Base-by-base conservation (phyloP, 2,797 vertebrate genomes). In the Todus mexicanus region DNA sequence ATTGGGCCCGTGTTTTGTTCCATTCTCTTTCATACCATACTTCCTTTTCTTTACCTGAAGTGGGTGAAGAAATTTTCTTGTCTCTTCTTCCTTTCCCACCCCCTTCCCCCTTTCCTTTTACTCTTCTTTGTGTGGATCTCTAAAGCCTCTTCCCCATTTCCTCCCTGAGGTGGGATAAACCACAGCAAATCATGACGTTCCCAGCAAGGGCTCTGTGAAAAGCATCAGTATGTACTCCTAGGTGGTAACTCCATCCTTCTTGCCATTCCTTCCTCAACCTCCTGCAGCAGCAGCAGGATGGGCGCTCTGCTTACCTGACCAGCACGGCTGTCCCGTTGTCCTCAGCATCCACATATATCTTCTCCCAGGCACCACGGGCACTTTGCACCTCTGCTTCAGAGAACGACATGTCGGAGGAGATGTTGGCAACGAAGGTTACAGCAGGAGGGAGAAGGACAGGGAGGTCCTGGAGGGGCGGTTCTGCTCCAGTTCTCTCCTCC, bases 341-440 rank as follows among this genome's bases (percentile, higher is more conserved):
- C 85, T 96, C 94, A 3, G 96, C 92, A 91, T 96, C 93, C 60
- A 72, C 93, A 59, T 76, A 95, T 0, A 96, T 91, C 88, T 96
- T 96, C 61, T 96, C 93, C 96, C 94, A 96, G 60, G 94, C 94
- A 0, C 94, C 60, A 0, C 91, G 83, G 60, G 96, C 96, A 37
- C 94, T 94, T 75, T 95, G 94, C 64, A 95, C 85, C 74, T 96
- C 96, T 21, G 89, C 96, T 65, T 95, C 95, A 37, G 96, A 95
- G 68, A 95, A 84, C 0, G 75, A 92, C 95, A 96, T 96, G 66
- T 33, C 68, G 69, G 42, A 76, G n/a, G 42, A 74, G 45, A 43
- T 0, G 15, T 13, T 79, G 59, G 51, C 45, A 77, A 71, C 0
- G 0, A 29, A 37, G 50, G 27, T 22, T 15, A 2, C 57, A 59